Evolutionary conservation across 2,113 vertebrate species (phyloP), one percentile per base, ranked within the genome.

Genomic region (Setophaga kirtlandii): DNA sequence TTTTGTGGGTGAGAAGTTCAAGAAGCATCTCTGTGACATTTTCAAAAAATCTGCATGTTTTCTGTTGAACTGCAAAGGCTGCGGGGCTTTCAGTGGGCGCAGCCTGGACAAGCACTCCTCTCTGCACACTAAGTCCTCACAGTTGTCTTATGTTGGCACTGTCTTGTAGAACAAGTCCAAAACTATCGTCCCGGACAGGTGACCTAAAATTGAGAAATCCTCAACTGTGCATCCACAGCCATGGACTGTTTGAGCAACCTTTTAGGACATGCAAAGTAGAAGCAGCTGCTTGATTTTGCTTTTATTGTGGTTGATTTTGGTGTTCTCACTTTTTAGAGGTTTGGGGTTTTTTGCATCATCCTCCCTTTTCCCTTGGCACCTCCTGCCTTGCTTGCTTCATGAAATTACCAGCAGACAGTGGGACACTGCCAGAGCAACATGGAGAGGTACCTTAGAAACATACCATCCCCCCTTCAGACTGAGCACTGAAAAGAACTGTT

Each of bases 1-100:
- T 10, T 98, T 99, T 16, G 96, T 98, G 15, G 99, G 99, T 11
- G 98, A 99, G 91, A 99, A 99, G 95, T 99, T 99, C 90, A 98
- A 98, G 93, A 97, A 95, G 14, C 52, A 97, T 42, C 86, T 98
- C 30, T 16, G 1, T 0, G 80, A 97, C 2, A 55, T 96, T 49
- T 95, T 97, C 59, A 73, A 44, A 71, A 97, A 93, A 52, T 75
- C 27, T 1, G 4, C 41, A 24, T 33, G 6, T 64, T 74, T 94
- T 73, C 21, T 94, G 33, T 53, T 18, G 0, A 10, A 28, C 81
- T 95, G 74, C 73, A 7, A 80, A 17, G 62, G 96, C 50, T 64
- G 74, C 13, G 20, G 15, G 7, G 30, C n/a, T 59, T 47, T 74
- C 3, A 21, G 8, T 41, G 41, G 94, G 19, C 2, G 0, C 39